A percentile compares a stretch with the other conserved stretches of the same genome.
phyloP scores from a whole-genome alignment of 1,140 invertebrate genomes.

The Drosophila triauraria region DNA sequence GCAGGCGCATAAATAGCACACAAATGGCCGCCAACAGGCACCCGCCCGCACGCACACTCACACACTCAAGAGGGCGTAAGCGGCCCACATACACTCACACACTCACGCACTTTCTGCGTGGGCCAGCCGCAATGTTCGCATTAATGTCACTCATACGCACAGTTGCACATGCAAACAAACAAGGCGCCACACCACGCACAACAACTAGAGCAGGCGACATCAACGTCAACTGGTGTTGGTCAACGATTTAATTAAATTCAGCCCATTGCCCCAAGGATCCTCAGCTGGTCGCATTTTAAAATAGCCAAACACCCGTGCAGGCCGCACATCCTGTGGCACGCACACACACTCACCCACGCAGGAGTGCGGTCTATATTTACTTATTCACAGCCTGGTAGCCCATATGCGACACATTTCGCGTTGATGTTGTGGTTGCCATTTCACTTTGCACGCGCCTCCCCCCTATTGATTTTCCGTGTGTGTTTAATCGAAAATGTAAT shows the following conservation, averaged over 20 bases:
- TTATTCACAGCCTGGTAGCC: constrained; percentile 63
- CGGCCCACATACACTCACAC: constrained; percentile 4
- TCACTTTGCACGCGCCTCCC: constrained; percentile 3
- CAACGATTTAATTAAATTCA: constrained; percentile 82
- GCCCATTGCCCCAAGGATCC: constrained; percentile 47
- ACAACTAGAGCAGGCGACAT: constrained; percentile 22
- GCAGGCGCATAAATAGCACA: constrained; percentile 79
- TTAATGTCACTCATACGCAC: constrained; percentile 83
- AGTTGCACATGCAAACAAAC: constrained; percentile 76
- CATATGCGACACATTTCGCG: constrained; percentile 72
- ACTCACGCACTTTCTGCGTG: constrained; percentile 44
- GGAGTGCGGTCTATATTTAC: constrained; percentile 73
- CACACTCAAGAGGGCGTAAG: constrained; percentile 12
- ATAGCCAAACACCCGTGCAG: constrained; percentile 49
- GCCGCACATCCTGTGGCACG: constrained; percentile 15
- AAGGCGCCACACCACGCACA: constrained; percentile 16
- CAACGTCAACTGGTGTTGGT: constrained; percentile 55
- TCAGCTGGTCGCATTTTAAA: constrained; percentile 61
- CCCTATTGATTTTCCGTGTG: constrained; percentile 44
- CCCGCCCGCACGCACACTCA: constrained; percentile 9
- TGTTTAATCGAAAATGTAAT: constrained; percentile 47
- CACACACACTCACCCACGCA: constrained; percentile 5
- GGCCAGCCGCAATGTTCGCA: constrained; percentile 68
- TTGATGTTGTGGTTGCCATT: constrained; percentile 64
- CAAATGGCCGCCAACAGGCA: constrained; percentile 47